These are phyloP conservation scores for Calameuta idolon DNA, from an alignment of 2,888 invertebrate genomes.

Conservation along the genomic window DNA sequence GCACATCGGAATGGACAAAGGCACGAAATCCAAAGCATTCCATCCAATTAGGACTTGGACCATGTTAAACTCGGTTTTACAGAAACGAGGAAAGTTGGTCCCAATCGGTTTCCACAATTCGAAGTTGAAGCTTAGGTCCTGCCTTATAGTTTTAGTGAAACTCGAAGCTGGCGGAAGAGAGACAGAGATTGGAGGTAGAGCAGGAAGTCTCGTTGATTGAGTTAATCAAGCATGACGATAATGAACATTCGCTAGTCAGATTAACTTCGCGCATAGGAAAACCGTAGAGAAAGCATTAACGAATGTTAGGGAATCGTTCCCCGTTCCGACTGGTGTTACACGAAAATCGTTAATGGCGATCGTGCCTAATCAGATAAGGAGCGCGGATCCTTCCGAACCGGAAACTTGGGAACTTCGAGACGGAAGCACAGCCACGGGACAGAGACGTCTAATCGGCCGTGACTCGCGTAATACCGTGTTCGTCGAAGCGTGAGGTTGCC, in stretches of 20 bases:
- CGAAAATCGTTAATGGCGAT: neutral
- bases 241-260: neutral
- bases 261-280: neutral
- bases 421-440: neutral
- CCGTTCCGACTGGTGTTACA: neutral
- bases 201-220: neutral
- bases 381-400: neutral
- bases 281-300: neutral
- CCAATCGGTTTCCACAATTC: neutral
- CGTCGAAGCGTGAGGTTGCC: neutral
- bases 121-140: neutral
- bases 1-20: neutral
- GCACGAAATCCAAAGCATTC: neutral
- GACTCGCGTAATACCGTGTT: neutral
- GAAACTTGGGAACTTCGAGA: neutral
- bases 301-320: neutral
- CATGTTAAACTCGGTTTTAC: neutral
- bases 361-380: neutral
- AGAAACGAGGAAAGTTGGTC: neutral
- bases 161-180: neutral
- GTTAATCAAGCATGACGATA: neutral
- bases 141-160: neutral
- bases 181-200: neutral
- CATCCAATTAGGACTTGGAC: neutral
- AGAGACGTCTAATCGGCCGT: neutral